Evolutionary conservation across 2,797 vertebrate genomes (phyloP).

Genomic region (Protonibea diacanthus): DNA sequence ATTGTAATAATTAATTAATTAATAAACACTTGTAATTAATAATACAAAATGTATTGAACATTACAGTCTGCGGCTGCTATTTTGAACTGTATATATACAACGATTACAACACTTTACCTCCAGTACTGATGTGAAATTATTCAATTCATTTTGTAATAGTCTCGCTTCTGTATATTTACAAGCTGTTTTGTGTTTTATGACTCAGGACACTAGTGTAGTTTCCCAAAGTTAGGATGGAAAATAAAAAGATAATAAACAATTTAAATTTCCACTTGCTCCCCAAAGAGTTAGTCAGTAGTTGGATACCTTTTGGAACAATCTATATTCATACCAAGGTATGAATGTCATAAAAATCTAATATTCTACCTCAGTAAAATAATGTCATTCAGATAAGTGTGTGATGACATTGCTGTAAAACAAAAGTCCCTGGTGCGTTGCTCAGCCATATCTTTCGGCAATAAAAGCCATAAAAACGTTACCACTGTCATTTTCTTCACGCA

Average conservation of each 20-base stretch:
- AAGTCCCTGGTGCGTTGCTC: constrained; percentile 4
- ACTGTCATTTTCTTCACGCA: constrained; percentile 14
- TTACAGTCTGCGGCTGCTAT: neutral
- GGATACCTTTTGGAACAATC: neutral
- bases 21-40: too few species aligned
- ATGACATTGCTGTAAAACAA: constrained; percentile 35
- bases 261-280: neutral
- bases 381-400: constrained; percentile 2
- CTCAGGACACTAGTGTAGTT: neutral
- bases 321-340: neutral
- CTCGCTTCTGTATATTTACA: neutral
- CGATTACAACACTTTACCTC: neutral
- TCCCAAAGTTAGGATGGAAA: too few species aligned
- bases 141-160: neutral
- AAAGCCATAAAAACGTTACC: constrained; percentile 34
- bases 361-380: neutral
- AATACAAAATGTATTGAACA: neutral
- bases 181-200: neutral
- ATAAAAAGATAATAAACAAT: neutral
- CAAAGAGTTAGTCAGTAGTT: neutral
- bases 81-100: neutral
- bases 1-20: too few species aligned
- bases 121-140: neutral
- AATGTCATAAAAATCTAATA: constrained; percentile 14
- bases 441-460: constrained; percentile 20